These are phyloP conservation scores for Acestrorhynchus altus DNA, from an alignment of 2,797 vertebrate species.

Conservation along the genomic window DNA sequence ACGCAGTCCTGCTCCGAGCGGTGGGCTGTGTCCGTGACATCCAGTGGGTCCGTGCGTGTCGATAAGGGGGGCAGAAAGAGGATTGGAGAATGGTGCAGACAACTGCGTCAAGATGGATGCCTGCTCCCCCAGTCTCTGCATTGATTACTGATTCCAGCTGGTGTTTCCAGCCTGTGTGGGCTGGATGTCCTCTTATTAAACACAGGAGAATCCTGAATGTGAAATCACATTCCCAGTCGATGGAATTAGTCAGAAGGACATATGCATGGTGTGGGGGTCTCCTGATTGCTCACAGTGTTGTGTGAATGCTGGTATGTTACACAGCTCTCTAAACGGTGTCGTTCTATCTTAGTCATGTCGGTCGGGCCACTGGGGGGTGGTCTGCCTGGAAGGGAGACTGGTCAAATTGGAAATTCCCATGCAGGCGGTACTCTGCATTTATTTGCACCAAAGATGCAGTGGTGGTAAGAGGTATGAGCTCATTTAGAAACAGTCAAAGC, in stretches of 20 bases:
- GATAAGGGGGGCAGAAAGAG: background rate
- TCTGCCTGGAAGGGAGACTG: slow-evolving; percentile 50
- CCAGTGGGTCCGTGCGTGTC: slow-evolving; percentile 4
- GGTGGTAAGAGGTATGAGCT: slow-evolving; percentile 39
- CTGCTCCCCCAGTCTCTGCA: slow-evolving; percentile 12
- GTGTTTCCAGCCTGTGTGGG: too few relatives aligned
- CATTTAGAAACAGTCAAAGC: slow-evolving; percentile 36
- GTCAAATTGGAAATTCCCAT: slow-evolving; percentile 67
- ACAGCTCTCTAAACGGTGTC: slow-evolving; percentile 43
- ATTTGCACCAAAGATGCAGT: slow-evolving; percentile 2
- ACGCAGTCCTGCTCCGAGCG: background rate
- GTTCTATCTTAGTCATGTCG: slow-evolving; percentile 56
- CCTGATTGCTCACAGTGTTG: slow-evolving; percentile 20
- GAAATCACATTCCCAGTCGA: background rate
- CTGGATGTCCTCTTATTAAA: too few relatives aligned
- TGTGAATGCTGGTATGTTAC: slow-evolving; percentile 21
- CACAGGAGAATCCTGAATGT: too few relatives aligned
- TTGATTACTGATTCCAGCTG: slow-evolving; percentile 10
- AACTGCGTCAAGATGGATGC: slow-evolving; percentile 70
- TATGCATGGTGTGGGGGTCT: slow-evolving; percentile 18
- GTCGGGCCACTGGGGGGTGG: slow-evolving; percentile 50
- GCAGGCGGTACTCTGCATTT: slow-evolving; percentile 46
- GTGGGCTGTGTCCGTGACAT: slow-evolving; percentile 2
- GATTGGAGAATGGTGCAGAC: slow-evolving; percentile 40
- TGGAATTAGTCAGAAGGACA: slow-evolving; percentile 54